Evolutionary conservation across 2,888 invertebrate species (phyloP), one percentile per base, ranked within the genome.

Genomic region (Nephrotoma guestfalica): DNA sequence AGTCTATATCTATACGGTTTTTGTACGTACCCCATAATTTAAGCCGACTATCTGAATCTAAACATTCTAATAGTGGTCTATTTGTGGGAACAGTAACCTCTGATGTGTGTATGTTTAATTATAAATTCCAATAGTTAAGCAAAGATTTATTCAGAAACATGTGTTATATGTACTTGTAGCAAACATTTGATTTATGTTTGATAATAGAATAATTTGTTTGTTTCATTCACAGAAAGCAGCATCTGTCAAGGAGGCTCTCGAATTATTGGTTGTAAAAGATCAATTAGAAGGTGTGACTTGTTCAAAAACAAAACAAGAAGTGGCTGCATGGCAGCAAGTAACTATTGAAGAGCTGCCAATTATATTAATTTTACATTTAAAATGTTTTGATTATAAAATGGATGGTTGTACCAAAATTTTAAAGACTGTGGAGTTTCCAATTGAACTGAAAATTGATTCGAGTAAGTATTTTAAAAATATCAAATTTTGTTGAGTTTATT

Each of bases 331-430:
- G 95, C 96, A 97, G 90, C 97, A 97, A 91, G 94, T 97, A 87
- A 96, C 96, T 11, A 91, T 99, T 40, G 98, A 98, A 89, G 96
- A 97, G 90, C 91, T 98, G 88, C 99, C 98, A 0, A 94, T 96
- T 5, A 96, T 98, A 1, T 93, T 99, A 85, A 94, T 99, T 89
- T 92, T 99, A 88, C 98, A 99, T 91, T 93, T 99, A 87, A 99
- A 99, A 92, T 97, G 97, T 92, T 98, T 99, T 92, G 97, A 98
- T 90, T 96, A 97, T 89, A 95, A 96, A 89, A 93, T 94, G 4
- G 96, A 97, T 88, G 97, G 97, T 18, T 96, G 97, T 91, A 96
- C 97, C 86, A 99, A 99, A 92, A 96, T 98, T 87, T 93, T 97
- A 88, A 99, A 98, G 92, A 95, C 95, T 88, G 94, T 99, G 15